A percentile compares a stretch with the other conserved stretches of the same genome.
phyloP scores from a whole-genome alignment of 1,140 invertebrate species.

The Bombus affinis region DNA sequence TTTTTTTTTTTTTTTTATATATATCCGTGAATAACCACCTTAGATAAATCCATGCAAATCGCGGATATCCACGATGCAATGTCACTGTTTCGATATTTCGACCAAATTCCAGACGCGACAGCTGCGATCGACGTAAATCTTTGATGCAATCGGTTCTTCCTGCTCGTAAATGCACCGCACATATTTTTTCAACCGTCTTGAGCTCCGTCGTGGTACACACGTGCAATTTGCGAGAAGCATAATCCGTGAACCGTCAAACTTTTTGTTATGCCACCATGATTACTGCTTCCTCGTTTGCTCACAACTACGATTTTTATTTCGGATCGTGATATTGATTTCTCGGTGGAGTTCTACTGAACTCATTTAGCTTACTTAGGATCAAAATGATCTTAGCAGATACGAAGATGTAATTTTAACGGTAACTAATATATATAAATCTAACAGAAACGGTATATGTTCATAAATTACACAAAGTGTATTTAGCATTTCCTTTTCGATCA shows the following conservation, averaged over 20 bases:
- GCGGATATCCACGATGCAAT: constrained; percentile 38
- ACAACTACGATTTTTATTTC: not conserved
- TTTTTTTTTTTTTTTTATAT: not conserved
- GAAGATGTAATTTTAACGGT: too few species aligned
- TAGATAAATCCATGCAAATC: constrained; percentile 56
- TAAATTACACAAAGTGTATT: too few species aligned
- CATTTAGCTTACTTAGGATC: too few species aligned
- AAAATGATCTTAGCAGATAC: too few species aligned
- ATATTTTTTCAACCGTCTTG: not conserved
- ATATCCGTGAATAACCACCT: not conserved
- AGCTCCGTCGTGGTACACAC: not conserved
- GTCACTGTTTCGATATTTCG: constrained; percentile 48
- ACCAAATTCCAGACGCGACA: constrained; percentile 25
- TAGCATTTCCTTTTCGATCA: not conserved
- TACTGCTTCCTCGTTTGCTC: not conserved
- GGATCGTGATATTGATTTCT: not conserved
- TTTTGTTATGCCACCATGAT: not conserved
- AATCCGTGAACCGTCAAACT: not conserved
- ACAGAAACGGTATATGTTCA: too few species aligned
- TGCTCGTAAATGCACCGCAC: not conserved
- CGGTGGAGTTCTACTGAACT: not conserved
- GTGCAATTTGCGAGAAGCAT: not conserved
- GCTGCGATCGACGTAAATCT: constrained; percentile 20
- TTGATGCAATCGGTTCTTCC: not conserved
- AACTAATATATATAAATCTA: too few species aligned